Percentiles rank a stretch among this genome's conserved stretches.
Conservation (phyloP, 2,797 vertebrate genomes). For the Sebastes oblongus region DNA sequence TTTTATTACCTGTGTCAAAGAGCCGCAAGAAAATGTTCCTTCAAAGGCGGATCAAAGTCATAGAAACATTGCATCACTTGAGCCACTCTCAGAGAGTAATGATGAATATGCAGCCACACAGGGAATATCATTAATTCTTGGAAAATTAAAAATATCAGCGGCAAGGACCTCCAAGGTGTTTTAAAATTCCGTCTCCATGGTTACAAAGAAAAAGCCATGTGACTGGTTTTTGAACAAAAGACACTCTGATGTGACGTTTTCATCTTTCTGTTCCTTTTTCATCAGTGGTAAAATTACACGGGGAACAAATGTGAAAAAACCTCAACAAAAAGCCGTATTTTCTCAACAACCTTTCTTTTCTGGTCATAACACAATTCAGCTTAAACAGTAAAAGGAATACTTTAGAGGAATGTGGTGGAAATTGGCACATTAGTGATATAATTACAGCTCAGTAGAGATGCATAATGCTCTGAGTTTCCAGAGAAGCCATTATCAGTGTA, state of each 20-base stretch:
- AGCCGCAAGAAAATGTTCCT: neutral
- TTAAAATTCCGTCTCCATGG: conserved; percentile 40
- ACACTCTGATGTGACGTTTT: conserved; percentile 24
- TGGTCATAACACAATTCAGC: conserved; percentile 1
- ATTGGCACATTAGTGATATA: conserved; percentile 52
- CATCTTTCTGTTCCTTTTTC: conserved; percentile 3
- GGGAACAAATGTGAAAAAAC: conserved; percentile 9
- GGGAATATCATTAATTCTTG: conserved; percentile 37
- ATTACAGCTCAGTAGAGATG: conserved; percentile 60
- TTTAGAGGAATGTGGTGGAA: conserved; percentile 39
- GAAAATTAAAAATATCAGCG: conserved; percentile 47
- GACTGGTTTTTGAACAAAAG: conserved; percentile 31
- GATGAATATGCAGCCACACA: conserved; percentile 27
- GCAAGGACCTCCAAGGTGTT: conserved; percentile 34
- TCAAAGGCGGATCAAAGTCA: conserved; percentile 40
- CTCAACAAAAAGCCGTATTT: neutral
- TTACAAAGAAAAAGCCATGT: conserved; percentile 34
- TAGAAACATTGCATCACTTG: conserved; percentile 37
- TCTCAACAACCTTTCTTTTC: conserved; percentile 10
- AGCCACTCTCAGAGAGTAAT: conserved; percentile 22
- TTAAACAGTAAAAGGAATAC: conserved; percentile 34
- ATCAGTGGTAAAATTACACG: conserved; percentile 17
- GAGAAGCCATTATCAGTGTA: conserved; percentile 62
- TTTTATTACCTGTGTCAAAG: conserved; percentile 6
- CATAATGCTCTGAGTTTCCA: conserved; percentile 45